Conservation (phyloP, 2,113 vertebrate species). For the Mesocricetus auratus region DNA sequence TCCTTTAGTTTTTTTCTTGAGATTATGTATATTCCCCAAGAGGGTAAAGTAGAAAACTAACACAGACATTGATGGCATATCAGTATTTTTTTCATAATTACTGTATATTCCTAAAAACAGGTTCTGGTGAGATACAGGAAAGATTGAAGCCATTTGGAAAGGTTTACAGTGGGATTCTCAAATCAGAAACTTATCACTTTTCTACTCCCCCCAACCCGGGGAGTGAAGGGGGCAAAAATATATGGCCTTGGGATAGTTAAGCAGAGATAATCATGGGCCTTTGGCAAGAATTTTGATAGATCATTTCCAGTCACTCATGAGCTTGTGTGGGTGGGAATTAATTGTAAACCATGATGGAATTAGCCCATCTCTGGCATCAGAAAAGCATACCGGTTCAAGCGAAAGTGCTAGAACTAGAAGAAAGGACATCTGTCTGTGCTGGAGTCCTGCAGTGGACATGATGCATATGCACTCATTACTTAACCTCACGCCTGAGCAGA, state of each 20-base stretch:
- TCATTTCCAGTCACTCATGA: conserved; percentile 8
- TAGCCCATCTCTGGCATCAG: background rate
- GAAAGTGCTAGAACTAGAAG: background rate
- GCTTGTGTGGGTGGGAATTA: conserved; percentile 5
- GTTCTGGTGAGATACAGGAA: background rate
- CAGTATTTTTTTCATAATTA: background rate
- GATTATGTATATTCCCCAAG: background rate
- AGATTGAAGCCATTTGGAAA: background rate
- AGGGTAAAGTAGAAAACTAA: background rate
- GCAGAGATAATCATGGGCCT: background rate
- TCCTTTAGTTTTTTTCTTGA: conserved; percentile 9
- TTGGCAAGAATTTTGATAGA: conserved; percentile 4
- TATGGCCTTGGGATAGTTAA: background rate
- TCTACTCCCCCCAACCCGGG: background rate
- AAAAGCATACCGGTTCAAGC: conserved; percentile 7
- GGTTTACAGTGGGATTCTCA: background rate
- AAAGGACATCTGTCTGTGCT: background rate
- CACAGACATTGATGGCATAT: background rate
- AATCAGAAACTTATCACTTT: conserved; percentile 6
- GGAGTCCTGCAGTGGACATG: background rate
- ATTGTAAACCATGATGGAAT: conserved; percentile 31
- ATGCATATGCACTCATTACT: background rate
- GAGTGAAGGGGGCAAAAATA: background rate
- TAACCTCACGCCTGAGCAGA: background rate
- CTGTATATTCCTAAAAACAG: background rate